Conservation (phyloP, 2,113 vertebrate species). For the Clarias macrocephalus region DNA sequence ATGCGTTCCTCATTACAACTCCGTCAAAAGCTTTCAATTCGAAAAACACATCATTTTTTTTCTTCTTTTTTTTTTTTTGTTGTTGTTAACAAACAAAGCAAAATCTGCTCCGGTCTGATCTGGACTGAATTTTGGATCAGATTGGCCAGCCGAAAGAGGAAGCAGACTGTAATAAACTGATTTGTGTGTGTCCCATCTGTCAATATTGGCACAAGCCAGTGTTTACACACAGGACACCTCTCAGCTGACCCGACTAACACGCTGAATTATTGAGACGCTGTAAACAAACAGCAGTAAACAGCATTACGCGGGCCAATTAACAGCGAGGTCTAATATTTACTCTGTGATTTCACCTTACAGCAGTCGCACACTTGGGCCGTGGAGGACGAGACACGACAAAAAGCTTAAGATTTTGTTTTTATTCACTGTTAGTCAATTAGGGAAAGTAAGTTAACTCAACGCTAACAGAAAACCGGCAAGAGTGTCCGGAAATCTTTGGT, state of each 20-base stretch:
- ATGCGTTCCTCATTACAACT: neutral
- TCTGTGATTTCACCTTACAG: neutral
- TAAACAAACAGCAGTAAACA: constrained; percentile 38
- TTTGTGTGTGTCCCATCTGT: constrained; percentile 52
- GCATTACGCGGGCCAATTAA: constrained; percentile 27
- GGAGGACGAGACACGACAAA: neutral
- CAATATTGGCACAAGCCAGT: constrained; percentile 42
- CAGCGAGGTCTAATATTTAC: neutral
- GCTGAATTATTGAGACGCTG: constrained; percentile 34
- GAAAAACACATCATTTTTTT: neutral
- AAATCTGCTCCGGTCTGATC: constrained; percentile 12
- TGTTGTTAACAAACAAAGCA: constrained; percentile 10
- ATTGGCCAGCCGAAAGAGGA: constrained; percentile 42
- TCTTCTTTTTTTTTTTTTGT: no score
- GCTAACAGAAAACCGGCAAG: neutral
- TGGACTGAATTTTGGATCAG: constrained; percentile 24
- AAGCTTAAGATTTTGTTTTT: neutral
- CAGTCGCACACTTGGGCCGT: neutral
- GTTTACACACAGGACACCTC: constrained; percentile 47
- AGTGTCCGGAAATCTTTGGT: neutral
- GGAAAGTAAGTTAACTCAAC: neutral
- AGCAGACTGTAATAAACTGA: constrained; percentile 57
- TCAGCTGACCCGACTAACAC: constrained; percentile 36
- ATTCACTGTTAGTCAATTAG: neutral
- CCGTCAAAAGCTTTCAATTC: neutral